Evolutionary conservation across 30 jellyfish, hydroid and myxozoan genomes (phyloP).

Genomic region (Aurelia aurita): DNA sequence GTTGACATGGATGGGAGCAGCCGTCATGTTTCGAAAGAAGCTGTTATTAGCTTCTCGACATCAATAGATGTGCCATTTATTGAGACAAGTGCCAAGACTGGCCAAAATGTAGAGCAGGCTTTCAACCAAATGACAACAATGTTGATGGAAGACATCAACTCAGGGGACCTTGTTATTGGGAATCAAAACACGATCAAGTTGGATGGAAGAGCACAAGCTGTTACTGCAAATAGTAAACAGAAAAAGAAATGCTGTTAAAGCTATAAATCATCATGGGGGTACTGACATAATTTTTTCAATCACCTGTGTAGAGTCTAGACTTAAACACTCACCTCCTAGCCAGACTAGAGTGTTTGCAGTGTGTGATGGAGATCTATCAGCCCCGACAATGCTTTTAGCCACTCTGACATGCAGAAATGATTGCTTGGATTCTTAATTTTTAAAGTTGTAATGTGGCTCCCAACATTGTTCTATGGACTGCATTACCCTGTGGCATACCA

Average conservation of each 20-base stretch:
- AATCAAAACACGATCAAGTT: slow-evolving; percentile 48
- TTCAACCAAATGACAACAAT: slow-evolving; percentile 80
- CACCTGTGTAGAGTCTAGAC: no score
- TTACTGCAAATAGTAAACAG: slow-evolving; percentile 7
- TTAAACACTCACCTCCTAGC: no score
- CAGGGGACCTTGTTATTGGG: slow-evolving; percentile 53
- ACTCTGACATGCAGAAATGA: no score
- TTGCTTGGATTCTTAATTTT: no score
- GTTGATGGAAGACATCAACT: slow-evolving; percentile 78
- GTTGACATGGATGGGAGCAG: slow-evolving; percentile 76
- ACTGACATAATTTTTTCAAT: no score
- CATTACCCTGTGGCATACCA: no score
- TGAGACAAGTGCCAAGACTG: slow-evolving; percentile 95
- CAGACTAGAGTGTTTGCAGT: no score
- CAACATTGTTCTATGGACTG: no score
- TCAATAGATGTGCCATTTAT: slow-evolving; percentile 66
- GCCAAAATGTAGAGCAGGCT: slow-evolving; percentile 98
- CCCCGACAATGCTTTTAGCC: no score
- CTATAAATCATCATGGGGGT: no score
- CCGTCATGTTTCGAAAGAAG: slow-evolving; percentile 76
- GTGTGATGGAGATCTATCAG: no score
- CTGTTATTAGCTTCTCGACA: slow-evolving; percentile 66
- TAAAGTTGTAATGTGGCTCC: no score
- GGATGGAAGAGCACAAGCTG: slow-evolving; percentile 45
- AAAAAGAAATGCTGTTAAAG: slow-evolving; percentile 17